These are phyloP conservation scores for Proctacanthus coquilletti DNA, from an alignment of 1,140 invertebrate species.

Conservation along the genomic window DNA sequence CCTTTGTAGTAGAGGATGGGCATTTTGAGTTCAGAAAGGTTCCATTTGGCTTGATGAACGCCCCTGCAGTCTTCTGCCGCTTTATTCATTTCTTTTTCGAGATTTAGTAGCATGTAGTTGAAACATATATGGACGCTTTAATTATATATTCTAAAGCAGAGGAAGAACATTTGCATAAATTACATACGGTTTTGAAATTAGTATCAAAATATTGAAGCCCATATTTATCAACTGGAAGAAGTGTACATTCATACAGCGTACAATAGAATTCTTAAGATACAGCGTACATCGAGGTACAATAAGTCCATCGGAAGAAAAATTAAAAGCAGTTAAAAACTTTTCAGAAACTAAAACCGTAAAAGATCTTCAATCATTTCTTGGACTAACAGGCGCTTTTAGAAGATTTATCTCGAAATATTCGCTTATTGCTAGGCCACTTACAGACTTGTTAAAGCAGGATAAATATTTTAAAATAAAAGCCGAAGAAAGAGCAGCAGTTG, in stretches of 20 bases:
- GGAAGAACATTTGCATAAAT: neutral
- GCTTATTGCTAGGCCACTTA: constrained; percentile 12
- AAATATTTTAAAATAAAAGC: constrained; percentile 2
- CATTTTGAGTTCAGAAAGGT: constrained; percentile 30
- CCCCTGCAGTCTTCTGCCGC: constrained; percentile 21
- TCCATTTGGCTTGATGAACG: constrained; percentile 31
- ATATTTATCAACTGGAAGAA: neutral
- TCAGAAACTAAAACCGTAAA: constrained; percentile 13
- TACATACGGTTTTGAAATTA: neutral
- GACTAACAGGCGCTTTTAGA: constrained; percentile 20
- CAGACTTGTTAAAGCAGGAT: constrained; percentile 7
- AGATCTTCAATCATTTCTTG: constrained; percentile 15
- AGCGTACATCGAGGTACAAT: constrained; percentile 2
- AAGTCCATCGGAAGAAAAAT: constrained; percentile 12
- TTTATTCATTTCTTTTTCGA: neutral
- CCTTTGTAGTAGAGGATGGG: constrained; percentile 25
- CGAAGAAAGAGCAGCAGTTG: constrained; percentile 3
- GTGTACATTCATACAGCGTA: neutral
- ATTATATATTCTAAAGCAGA: neutral
- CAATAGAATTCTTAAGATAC: neutral
- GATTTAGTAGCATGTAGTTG: neutral
- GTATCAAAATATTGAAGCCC: neutral
- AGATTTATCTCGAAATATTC: constrained; percentile 16
- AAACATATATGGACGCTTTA: neutral
- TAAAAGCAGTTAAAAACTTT: constrained; percentile 15